phyloP scores from a whole-genome alignment of 2,888 invertebrate genomes.

The Apotomis capreana region DNA sequence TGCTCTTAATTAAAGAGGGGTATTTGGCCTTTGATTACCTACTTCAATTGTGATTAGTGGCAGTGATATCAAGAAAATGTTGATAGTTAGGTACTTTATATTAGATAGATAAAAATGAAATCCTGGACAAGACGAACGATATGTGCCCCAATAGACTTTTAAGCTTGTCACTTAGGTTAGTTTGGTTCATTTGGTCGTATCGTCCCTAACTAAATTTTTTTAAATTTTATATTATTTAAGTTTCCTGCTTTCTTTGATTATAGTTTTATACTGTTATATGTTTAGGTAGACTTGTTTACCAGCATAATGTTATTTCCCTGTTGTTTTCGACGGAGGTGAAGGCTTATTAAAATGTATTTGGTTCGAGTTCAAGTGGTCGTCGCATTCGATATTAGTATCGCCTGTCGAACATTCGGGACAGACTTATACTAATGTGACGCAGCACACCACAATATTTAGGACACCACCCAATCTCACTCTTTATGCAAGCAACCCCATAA shows the following conservation, averaged over 20 bases:
- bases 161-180: too few relatives aligned
- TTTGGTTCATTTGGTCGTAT: too few relatives aligned
- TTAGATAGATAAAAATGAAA: too few relatives aligned
- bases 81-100: too few relatives aligned
- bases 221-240: too few relatives aligned
- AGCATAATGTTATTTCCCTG: slow-evolving; percentile 38
- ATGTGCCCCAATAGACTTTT: too few relatives aligned
- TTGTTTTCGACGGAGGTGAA: slow-evolving; percentile 45
- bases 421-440: slow-evolving; percentile 51
- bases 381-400: slow-evolving; percentile 52
- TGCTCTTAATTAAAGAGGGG: not conserved
- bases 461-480: slow-evolving; percentile 32
- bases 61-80: not conserved
- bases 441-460: slow-evolving; percentile 45
- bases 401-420: slow-evolving; percentile 58
- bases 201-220: too few relatives aligned
- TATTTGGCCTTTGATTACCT: not conserved
- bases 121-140: too few relatives aligned
- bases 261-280: too few relatives aligned
- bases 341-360: slow-evolving; percentile 69
- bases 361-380: slow-evolving; percentile 70
- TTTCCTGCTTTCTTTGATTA: too few relatives aligned
- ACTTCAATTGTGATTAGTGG: not conserved
- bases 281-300: slow-evolving; percentile 19
- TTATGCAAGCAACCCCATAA: slow-evolving; percentile 31